Base-by-base conservation (phyloP, 1,140 invertebrate genomes). In the Scaptomyza pallida region DNA sequence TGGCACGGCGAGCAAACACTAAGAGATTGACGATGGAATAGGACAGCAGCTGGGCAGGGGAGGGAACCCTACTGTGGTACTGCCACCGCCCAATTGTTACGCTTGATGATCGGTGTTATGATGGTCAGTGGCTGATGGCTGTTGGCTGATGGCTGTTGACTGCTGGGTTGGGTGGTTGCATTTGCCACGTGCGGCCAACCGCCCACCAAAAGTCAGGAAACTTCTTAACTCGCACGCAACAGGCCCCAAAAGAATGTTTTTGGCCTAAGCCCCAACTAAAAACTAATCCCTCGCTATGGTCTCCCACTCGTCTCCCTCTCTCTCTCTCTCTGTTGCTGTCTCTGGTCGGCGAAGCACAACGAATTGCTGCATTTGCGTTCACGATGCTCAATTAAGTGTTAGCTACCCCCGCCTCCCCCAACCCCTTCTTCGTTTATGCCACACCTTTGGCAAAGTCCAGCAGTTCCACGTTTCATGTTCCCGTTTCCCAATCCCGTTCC, bases 281-380 rank as follows among this genome's bases (percentile, higher is more conserved):
- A 37, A n/a, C 33, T 37, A n/a, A n/a, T n/a, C 33, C 35, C 43
- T 5, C 33, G 13, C 17, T 1, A 10, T 13, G n/a, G n/a, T 10
- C 23, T 30, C 19, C 9, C 41, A 9, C 12, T 16, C 10, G n/a
- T 10, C 23, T 30, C 19, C 9, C 41, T n/a, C 12, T 16, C 10
- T 21, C 1, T 9, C 12, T 15, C 10, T 30, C 17, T 9, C 35
- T 12, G 6, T 17, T n/a, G 19, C 35, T n/a, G 2, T 5, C 23
- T 13, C 23, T 5, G 23, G 63, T 68, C 81, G 85, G 73, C 81
- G 60, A 79, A 86, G 80, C 81, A 64, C 37, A 80, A 62, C 81
- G 70, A 85, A 85, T 85, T 85, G 80, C 72, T 86, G 81, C 76
- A 80, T 85, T 78, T 75, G 72, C 44, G 62, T 68, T 70, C 72